Evolutionary conservation across 2,888 invertebrate genomes (phyloP).

Genomic region (Harmothoe impar): DNA sequence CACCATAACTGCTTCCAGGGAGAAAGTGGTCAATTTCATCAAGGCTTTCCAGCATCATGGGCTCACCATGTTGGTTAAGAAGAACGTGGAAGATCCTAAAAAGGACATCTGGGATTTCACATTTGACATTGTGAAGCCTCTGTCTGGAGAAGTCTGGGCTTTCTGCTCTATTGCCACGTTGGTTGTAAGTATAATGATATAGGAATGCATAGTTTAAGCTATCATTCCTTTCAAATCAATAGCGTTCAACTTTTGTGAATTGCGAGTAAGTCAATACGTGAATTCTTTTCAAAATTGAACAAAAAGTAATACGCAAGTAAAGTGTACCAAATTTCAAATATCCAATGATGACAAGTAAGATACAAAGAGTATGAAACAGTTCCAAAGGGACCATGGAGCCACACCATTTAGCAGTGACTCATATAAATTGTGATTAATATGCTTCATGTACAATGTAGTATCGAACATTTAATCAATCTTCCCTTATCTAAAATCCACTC

Average conservation of each 20-base stretch:
- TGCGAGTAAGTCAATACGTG: not conserved
- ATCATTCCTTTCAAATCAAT: too few species aligned
- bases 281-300: not conserved
- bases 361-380: too few species aligned
- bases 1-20: slow-evolving; percentile 53
- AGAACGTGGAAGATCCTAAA: slow-evolving; percentile 29
- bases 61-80: slow-evolving; percentile 66
- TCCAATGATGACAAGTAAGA: too few species aligned
- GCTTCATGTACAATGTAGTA: too few species aligned
- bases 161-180: slow-evolving; percentile 39
- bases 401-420: too few species aligned
- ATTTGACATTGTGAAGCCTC: slow-evolving; percentile 66
- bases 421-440: too few species aligned
- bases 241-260: too few species aligned
- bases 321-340: too few species aligned
- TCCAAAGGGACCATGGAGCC: too few species aligned
- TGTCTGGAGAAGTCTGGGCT: slow-evolving; percentile 66
- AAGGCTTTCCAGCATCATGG: slow-evolving; percentile 69
- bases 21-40: slow-evolving; percentile 67
- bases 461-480: too few species aligned
- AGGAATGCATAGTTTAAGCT: not conserved
- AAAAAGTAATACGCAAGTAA: too few species aligned
- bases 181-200: slow-evolving; percentile 68
- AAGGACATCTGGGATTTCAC: slow-evolving; percentile 54
- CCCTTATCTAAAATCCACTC: too few species aligned